phyloP scores from a whole-genome alignment of 2,113 vertebrate genomes.

The Scopus umbretta region DNA sequence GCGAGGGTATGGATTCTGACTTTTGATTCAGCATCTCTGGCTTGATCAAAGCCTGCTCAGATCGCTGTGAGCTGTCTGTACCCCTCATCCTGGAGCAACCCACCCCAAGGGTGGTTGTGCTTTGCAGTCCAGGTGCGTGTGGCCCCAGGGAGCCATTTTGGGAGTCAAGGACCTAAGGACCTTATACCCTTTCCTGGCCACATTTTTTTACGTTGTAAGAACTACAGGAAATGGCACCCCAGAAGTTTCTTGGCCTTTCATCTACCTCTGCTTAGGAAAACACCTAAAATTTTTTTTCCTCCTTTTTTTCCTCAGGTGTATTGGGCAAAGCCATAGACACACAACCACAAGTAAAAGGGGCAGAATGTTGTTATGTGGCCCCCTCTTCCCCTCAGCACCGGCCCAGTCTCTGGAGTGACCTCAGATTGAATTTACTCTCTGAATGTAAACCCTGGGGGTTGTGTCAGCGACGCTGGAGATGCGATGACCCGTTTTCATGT shows the following conservation, averaged over 20 bases:
- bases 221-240: background rate
- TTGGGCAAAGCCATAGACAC: background rate
- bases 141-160: background rate
- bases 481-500: fast-evolving
- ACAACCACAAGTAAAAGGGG: background rate
- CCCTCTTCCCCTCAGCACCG: background rate
- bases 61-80: background rate
- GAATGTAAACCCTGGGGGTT: background rate
- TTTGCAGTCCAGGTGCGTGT: background rate
- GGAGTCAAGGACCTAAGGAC: background rate
- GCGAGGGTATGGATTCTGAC: background rate
- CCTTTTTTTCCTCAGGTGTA: background rate
- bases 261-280: background rate
- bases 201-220: background rate
- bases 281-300: background rate
- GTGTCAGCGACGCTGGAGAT: background rate
- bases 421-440: background rate
- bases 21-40: background rate
- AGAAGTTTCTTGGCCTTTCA: background rate
- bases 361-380: background rate
- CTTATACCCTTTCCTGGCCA: background rate
- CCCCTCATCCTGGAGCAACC: background rate
- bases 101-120: background rate
- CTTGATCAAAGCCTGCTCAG: background rate
- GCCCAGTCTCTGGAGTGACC: background rate